Base-by-base conservation (phyloP, 2,888 invertebrate genomes). In the Toxonevra muliebris region DNA sequence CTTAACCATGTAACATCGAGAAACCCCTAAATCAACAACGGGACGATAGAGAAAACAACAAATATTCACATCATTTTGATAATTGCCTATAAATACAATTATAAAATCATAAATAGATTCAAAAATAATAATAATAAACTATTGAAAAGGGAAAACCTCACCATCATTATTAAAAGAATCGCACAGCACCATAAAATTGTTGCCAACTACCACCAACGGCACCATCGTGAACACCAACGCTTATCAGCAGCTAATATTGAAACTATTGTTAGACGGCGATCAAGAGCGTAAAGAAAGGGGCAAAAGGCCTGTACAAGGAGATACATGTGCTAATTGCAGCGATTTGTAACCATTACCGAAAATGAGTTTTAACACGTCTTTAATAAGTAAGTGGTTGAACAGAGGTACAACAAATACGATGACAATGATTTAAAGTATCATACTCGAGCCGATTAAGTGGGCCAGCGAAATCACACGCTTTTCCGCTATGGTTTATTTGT, bases 61-160 rank as follows among this genome's bases (percentile, higher is more conserved):
- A 48, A 55, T 55, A 55, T 30, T 20, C 30, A 55, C 40, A 40
- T 59, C 52, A 41, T 41, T 52, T n/a, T 45, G 30, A 69, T 70
- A 69, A 69, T 55, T 63, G 58, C 48, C 67, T 62, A 71, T 71
- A 70, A 66, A 55, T 41, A 53, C 60, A 58, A 70, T 70, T 60
- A 68, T 68, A 60, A 20, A 64, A 45, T 65, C 55, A 53, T 71
- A 65, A 64, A 42, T 66, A 65, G 68, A 68, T 67, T 71, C 65
- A 59, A 59, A 55, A 48, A 10, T 11, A 48, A 13, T 48, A n/a
- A n/a, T 48, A 48, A 3, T 48, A 48, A 48, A 48, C 4, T 12
- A 48, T 15, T n/a, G 15, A 53, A 71, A 65, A 63, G 61, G 61
- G 59, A 62, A 19, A 61, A 45, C 13, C 58, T 11, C 43, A 19